Conservation (phyloP, 2,888 invertebrate genomes). For the Cheilosia vernalis region DNA sequence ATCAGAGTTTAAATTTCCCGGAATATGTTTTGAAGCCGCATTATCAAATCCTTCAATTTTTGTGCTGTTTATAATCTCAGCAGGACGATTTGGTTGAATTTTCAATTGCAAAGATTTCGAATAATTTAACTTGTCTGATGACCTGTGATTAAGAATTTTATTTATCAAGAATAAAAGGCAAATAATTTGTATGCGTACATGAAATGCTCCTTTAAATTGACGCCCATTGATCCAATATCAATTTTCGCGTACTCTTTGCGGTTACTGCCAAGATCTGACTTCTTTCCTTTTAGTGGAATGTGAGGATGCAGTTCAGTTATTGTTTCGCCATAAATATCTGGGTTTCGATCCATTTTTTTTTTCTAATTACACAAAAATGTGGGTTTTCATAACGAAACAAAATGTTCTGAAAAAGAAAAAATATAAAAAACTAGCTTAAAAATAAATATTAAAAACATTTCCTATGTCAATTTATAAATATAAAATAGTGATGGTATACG, state of each 20-base stretch:
- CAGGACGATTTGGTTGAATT: slow-evolving; percentile 77
- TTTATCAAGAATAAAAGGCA: not conserved
- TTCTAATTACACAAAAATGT: slow-evolving; percentile 19
- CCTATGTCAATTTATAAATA: no score
- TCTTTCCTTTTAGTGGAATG: slow-evolving; percentile 29
- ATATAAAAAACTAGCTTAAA: no score
- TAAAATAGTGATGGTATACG: no score
- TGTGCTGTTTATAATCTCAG: slow-evolving; percentile 69
- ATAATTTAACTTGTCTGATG: slow-evolving; percentile 77
- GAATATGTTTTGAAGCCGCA: slow-evolving; percentile 76
- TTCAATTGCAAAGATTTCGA: slow-evolving; percentile 76
- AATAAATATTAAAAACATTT: no score
- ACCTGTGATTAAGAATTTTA: slow-evolving; percentile 58
- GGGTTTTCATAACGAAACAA: slow-evolving; percentile 43
- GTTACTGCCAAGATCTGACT: slow-evolving; percentile 54
- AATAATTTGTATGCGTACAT: slow-evolving; percentile 68
- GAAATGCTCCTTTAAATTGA: slow-evolving; percentile 84
- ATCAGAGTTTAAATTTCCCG: slow-evolving; percentile 77
- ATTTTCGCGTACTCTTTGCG: slow-evolving; percentile 87
- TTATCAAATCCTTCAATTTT: slow-evolving; percentile 55
- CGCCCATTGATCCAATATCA: slow-evolving; percentile 89
- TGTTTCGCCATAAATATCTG: slow-evolving; percentile 35
- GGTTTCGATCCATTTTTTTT: slow-evolving; percentile 32
- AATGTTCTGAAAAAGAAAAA: not conserved
- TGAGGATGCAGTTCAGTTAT: slow-evolving; percentile 48